Percentiles rank a stretch among this genome's conserved stretches.
phyloP scores from a whole-genome alignment of 2,888 invertebrate species.

The Tipula vernalis region DNA sequence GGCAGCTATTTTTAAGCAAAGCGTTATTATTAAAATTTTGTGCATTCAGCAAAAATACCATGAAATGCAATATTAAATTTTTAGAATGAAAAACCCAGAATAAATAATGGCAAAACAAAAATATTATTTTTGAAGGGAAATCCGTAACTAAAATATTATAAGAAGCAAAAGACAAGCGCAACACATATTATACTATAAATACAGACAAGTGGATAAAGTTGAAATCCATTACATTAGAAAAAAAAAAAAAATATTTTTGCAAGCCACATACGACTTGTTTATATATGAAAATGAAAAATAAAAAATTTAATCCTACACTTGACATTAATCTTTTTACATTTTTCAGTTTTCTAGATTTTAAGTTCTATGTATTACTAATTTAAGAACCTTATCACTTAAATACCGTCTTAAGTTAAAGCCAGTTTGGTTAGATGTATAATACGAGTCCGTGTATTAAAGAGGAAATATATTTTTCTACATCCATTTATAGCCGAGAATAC shows the following conservation, averaged over 20 bases:
- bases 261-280: neutral
- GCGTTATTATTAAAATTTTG: too few relatives aligned
- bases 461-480: neutral
- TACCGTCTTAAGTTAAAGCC: neutral
- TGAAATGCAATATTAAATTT: too few relatives aligned
- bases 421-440: neutral
- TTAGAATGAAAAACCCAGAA: neutral
- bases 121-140: neutral
- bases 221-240: neutral
- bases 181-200: neutral
- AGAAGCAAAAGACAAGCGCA: neutral
- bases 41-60: too few relatives aligned
- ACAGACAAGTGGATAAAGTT: neutral
- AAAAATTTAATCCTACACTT: neutral
- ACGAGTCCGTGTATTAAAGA: neutral
- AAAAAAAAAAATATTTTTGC: neutral
- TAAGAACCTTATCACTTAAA: slow-evolving; percentile 4
- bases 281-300: neutral
- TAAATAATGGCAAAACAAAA: neutral
- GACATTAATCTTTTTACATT: neutral
- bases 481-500: neutral
- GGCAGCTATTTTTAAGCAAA: too few relatives aligned
- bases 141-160: neutral
- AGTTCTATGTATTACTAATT: neutral
- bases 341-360: neutral